Evolutionary conservation across 1,140 invertebrate genomes (phyloP), one percentile per base, ranked within the genome.

Genomic region (Cherax destructor): DNA sequence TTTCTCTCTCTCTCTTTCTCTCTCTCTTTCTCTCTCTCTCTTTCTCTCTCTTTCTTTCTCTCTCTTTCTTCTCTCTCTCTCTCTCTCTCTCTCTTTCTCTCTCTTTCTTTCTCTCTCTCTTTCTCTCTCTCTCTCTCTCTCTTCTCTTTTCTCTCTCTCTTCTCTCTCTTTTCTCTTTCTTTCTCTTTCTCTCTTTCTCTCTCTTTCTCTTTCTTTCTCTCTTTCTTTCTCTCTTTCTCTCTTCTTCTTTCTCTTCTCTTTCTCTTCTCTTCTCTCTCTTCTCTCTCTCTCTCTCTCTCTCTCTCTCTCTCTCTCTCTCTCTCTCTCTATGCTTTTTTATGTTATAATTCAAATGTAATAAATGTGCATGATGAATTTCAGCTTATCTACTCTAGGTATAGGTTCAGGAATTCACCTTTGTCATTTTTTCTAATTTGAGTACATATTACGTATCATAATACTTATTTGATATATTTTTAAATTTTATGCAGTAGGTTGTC

Each of bases 101-200:
- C 78, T 80, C 30, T 47, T 50, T 21, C 49, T 50, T 21, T 47
- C 21, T 47, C 49, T 80, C 30, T 49, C 21, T 10, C 78, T 21
- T 50, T 47, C 21, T 41, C 49, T 21, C 21, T 47, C 30, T 50
- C 41, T 7, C 59, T 52, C 6, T 83, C 80, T n/a, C 59, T 18
- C 50, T 52, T 52, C 24, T 52, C 52, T 50, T n/a, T 18, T 59
- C 10, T 56, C 50, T 52, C 80, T 83, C 21, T 52, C 24, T 6
- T n/a, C 56, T n/a, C 80, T 83, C 21, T 30, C 59, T 24, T 30
- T 56, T 52, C 80, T 59, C 56, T 59, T 59, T 47, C 78, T 80
- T 80, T 49, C 4, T 80, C 24, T 10, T 47, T 47, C 21, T 10
- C 49, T 80, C 7, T 49, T 47, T 80, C 30, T 10, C 49, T 49